Evolutionary conservation across 1,140 invertebrate species (phyloP).

Genomic region (Drosophila carrolli): DNA sequence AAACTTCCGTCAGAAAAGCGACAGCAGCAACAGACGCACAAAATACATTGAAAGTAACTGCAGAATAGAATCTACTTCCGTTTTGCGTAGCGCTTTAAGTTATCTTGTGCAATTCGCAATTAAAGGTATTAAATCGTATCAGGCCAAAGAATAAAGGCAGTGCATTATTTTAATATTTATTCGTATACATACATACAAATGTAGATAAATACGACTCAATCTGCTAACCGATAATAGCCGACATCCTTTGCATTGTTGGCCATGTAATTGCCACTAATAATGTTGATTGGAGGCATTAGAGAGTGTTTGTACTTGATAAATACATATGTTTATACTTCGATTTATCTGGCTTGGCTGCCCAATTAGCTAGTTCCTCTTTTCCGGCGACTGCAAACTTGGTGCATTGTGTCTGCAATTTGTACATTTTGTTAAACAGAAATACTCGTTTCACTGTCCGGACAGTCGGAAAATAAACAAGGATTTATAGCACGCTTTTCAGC

Average conservation of each 20-base stretch:
- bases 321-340: neutral
- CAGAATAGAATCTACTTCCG: conserved; percentile 23
- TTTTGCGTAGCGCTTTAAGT: conserved; percentile 14
- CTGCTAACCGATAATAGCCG: conserved; percentile 13
- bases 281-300: conserved; percentile 47
- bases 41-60: conserved; percentile 6
- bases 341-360: conserved; percentile 11
- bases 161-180: conserved; percentile 41
- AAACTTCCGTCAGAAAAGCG: conserved; percentile 66
- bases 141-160: conserved; percentile 3
- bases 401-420: neutral
- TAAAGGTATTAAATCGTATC: conserved; percentile 35
- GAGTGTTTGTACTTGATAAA: conserved; percentile 29
- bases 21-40: conserved; percentile 26
- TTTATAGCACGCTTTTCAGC: conserved; percentile 28
- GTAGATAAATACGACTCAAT: conserved; percentile 5
- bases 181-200: neutral
- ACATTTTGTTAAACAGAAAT: neutral
- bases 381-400: neutral
- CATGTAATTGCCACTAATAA: conserved; percentile 41
- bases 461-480: conserved; percentile 3
- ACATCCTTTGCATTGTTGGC: conserved; percentile 28
- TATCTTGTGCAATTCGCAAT: conserved; percentile 12
- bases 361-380: conserved; percentile 24
- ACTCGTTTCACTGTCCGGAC: neutral